phyloP scores from a whole-genome alignment of 2,797 vertebrate genomes.

The Phalloptychus januarius region DNA sequence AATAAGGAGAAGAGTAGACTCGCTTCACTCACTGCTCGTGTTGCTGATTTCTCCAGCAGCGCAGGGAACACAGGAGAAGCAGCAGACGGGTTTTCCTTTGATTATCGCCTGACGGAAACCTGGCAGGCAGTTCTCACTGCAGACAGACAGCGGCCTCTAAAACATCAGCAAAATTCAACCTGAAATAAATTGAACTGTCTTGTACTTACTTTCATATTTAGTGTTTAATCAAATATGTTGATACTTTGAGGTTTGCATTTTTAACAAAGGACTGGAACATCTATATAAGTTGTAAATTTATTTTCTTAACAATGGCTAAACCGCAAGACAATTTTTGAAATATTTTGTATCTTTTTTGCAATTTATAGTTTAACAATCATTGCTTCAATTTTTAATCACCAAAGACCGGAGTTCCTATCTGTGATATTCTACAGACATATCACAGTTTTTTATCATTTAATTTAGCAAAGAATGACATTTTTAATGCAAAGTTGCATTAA shows the following conservation, averaged over 20 bases:
- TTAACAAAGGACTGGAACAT: not conserved
- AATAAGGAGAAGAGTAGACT: not conserved
- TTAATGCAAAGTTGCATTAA: too few relatives aligned
- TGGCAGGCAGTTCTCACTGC: conserved; percentile 76
- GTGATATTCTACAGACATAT: not conserved
- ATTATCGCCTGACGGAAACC: conserved; percentile 77
- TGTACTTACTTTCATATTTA: not conserved
- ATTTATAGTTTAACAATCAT: not conserved
- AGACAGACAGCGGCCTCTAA: conserved; percentile 77
- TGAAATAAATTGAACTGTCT: not conserved
- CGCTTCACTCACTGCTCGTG: conserved; percentile 72
- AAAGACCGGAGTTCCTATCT: not conserved
- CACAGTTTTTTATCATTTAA: not conserved
- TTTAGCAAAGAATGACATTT: too few relatives aligned
- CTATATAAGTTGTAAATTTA: not conserved
- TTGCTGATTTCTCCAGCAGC: conserved; percentile 79
- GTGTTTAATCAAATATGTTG: not conserved
- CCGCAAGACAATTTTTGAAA: not conserved
- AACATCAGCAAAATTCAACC: conserved; percentile 37
- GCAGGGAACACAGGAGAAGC: conserved; percentile 78
- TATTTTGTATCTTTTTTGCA: not conserved
- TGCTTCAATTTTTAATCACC: not conserved
- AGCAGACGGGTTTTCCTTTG: conserved; percentile 79
- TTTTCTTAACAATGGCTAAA: not conserved
- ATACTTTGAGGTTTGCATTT: not conserved